These are phyloP conservation scores for Pleuronectes platessa DNA, from an alignment of 2,113 vertebrate genomes.

Conservation along the genomic window DNA sequence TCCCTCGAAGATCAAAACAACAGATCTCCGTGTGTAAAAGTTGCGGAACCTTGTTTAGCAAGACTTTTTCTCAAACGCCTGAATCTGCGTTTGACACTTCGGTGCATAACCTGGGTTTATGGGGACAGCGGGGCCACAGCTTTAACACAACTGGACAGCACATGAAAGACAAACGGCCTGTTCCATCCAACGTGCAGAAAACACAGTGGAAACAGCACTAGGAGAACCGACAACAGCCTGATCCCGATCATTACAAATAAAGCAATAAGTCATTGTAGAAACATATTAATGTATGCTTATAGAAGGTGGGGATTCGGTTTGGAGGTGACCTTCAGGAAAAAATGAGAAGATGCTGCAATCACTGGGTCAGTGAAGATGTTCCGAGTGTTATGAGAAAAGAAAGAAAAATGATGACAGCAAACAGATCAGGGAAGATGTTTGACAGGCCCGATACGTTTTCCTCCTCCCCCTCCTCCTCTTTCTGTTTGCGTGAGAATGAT, in stretches of 20 bases:
- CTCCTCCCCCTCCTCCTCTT: neutral
- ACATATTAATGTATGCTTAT: neutral
- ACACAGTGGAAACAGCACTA: neutral
- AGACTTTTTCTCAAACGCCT: neutral
- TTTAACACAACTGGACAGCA: slow-evolving; percentile 31
- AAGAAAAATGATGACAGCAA: slow-evolving; percentile 31
- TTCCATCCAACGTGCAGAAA: neutral
- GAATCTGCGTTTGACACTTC: slow-evolving; percentile 21
- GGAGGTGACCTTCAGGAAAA: slow-evolving; percentile 25
- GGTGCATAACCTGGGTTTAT: slow-evolving; percentile 29
- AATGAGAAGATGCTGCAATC: too few species aligned
- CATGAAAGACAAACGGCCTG: slow-evolving; percentile 21
- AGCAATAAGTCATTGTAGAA: neutral
- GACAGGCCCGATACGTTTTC: neutral
- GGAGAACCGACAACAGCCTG: neutral
- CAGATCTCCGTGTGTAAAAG: neutral
- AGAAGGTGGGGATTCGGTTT: neutral
- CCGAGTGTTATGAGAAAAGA: neutral
- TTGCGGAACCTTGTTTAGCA: slow-evolving; percentile 1
- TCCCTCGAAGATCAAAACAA: neutral
- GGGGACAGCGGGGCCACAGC: slow-evolving; percentile 12
- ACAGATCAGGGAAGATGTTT: slow-evolving; percentile 8
- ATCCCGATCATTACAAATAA: neutral
- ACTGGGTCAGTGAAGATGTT: neutral
- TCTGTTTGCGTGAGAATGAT: slow-evolving; percentile 16